Evolutionary conservation across 2,113 vertebrate species (phyloP).

Genomic region (Bos indicus): DNA sequence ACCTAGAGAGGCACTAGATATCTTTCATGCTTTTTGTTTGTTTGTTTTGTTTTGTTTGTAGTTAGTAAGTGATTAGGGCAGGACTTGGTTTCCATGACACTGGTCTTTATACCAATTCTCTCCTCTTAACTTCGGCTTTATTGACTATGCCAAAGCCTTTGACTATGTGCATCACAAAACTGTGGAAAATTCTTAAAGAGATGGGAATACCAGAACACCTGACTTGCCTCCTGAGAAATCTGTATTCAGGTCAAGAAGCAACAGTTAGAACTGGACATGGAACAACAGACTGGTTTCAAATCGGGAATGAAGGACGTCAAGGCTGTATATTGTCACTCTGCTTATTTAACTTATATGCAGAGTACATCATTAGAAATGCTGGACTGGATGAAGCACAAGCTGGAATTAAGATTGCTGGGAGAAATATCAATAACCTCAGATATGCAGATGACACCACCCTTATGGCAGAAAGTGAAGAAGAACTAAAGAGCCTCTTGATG

Average conservation of each 20-base stretch:
- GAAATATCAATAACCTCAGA: neutral
- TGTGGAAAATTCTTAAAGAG: neutral
- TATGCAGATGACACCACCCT: neutral
- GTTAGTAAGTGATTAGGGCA: neutral
- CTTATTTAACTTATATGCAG: neutral
- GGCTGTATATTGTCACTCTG: neutral
- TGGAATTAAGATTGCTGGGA: neutral
- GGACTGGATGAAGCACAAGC: neutral
- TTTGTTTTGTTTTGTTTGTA: neutral
- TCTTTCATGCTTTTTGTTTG: neutral
- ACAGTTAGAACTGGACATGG: neutral
- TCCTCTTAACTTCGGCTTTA: neutral
- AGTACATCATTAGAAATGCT: neutral
- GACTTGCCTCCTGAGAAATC: neutral
- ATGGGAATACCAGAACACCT: neutral
- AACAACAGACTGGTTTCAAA: neutral
- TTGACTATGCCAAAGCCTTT: neutral
- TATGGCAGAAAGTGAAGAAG: neutral
- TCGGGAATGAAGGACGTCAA: rapidly evolving
- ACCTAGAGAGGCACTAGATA: neutral
- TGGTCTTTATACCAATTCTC: neutral
- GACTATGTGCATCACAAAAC: neutral
- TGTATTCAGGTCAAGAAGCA: neutral
- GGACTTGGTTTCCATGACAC: neutral
- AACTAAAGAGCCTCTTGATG: neutral